phyloP scores from a whole-genome alignment of 1,140 invertebrate genomes.

The Amyelois transitella region DNA sequence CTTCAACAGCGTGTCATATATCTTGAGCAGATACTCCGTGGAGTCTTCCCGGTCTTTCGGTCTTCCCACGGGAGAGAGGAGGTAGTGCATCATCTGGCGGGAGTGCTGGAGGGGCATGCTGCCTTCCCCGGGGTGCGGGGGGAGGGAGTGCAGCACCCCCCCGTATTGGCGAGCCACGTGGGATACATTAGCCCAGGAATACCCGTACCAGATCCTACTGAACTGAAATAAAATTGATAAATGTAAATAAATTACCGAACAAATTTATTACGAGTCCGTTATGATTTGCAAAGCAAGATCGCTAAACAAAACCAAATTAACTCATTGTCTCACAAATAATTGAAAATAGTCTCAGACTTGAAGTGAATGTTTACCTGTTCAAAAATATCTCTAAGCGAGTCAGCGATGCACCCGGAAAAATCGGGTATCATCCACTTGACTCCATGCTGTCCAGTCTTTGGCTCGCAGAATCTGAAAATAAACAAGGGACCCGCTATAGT shows the following conservation, averaged over 20 bases:
- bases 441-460: slow-evolving; percentile 65
- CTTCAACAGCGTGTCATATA: slow-evolving; percentile 56
- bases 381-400: slow-evolving; percentile 78
- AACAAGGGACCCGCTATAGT: not conserved
- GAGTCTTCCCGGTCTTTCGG: slow-evolving; percentile 36
- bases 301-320: no score
- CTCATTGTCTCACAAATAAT: no score
- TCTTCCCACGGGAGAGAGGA: slow-evolving; percentile 46
- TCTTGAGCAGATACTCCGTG: slow-evolving; percentile 43
- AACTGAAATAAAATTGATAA: slow-evolving; percentile 69
- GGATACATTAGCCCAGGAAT: slow-evolving; percentile 76
- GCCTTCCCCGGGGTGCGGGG: slow-evolving; percentile 76
- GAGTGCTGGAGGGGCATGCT: slow-evolving; percentile 46
- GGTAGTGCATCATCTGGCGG: slow-evolving; percentile 46
- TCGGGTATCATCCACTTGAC: slow-evolving; percentile 84
- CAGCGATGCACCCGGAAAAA: slow-evolving; percentile 82
- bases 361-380: slow-evolving; percentile 74
- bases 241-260: not conserved
- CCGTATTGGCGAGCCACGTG: slow-evolving; percentile 67
- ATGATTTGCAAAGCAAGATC: no score
- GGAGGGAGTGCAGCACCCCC: slow-evolving; percentile 66
- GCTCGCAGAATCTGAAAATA: slow-evolving; percentile 65
- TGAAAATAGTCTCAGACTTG: no score
- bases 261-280: no score
- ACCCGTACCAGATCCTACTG: slow-evolving; percentile 77